Base-by-base conservation (phyloP, 2,888 invertebrate genomes). In the Incurvaria masculella region DNA sequence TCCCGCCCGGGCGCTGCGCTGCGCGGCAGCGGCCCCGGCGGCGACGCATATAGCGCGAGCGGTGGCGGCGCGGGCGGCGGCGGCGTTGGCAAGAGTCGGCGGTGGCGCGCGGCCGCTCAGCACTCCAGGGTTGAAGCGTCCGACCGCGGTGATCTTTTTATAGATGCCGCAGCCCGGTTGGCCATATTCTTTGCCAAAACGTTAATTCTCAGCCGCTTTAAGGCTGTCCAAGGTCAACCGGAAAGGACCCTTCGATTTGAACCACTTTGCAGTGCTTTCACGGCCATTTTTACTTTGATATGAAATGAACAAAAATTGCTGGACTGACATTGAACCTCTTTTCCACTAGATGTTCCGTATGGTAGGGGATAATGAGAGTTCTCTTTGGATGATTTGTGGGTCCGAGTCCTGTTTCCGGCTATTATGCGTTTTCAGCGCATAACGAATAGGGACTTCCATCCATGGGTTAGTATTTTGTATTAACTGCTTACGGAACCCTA, bases 41-140 rank as follows among this genome's bases (percentile, higher is more conserved):
- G 33, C 6, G 33, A 33, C 33, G 33, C 33, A 33, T 33, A 33
- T 33, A 33, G 33, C 33, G 33, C 33, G 33, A 33, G 33, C 33
- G 33, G 81, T 80, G 69, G 76, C 81, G 81, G 80, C 85, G 76
- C 71, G 75, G 60, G 61, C 60, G 61, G 61, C 60, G 60, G 61
- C 6, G 86, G 86, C 84, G 85, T 87, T 86, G 86, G 86, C 86
- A 87, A 82, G 81, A 80, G 79, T 76, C 78, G 76, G 79, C 75
- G 75, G 71, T 72, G 76, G 65, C 69, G 51, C 52, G 51, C 72
- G 72, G 69, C 72, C 73, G 72, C 66, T 78, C 50, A 27, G 18
- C 45, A 51, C 74, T 78, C 78, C 79, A 78, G 78, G 79, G 79
- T 78, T 76, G 75, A 69, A 66, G 64, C 65, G 67, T 64, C 68